These are phyloP conservation scores for Brachyalestes nurse DNA, from an alignment of 2,797 vertebrate species.

Conservation along the genomic window DNA sequence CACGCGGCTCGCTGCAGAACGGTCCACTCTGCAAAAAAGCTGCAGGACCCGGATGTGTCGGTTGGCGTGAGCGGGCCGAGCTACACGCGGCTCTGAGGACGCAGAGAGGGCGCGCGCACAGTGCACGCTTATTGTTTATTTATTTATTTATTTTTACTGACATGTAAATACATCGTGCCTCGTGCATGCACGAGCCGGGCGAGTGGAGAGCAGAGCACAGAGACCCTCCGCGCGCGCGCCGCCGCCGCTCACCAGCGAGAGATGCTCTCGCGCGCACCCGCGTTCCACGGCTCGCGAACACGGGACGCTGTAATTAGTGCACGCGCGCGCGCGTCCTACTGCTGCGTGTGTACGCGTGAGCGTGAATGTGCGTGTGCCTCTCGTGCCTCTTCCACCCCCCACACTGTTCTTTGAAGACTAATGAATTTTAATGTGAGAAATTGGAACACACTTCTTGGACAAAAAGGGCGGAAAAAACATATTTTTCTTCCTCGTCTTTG, in stretches of 20 bases:
- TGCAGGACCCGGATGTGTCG: neutral
- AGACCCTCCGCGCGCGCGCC: neutral
- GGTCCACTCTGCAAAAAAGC: neutral
- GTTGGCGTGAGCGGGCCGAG: neutral
- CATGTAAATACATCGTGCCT: conserved; percentile 5
- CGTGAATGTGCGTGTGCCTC: conserved; percentile 39
- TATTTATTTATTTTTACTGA: neutral
- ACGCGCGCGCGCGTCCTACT: neutral
- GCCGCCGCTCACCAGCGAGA: neutral
- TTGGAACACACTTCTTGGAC: too few species aligned
- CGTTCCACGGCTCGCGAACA: conserved; percentile 64
- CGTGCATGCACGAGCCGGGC: neutral
- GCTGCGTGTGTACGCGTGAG: neutral
- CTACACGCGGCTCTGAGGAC: neutral
- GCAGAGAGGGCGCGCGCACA: neutral
- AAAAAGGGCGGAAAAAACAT: too few species aligned
- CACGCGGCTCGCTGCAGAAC: neutral
- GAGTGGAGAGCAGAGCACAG: neutral
- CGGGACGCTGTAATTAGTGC: conserved; percentile 66
- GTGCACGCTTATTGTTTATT: neutral
- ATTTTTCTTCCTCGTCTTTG: neutral
- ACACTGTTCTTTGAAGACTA: conserved; percentile 34
- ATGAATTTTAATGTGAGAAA: conserved; percentile 60
- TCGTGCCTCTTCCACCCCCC: conserved; percentile 48
- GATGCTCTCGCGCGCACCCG: conserved; percentile 69